phyloP scores from a whole-genome alignment of 2,113 vertebrate species.

The Loxodonta africana region DNA sequence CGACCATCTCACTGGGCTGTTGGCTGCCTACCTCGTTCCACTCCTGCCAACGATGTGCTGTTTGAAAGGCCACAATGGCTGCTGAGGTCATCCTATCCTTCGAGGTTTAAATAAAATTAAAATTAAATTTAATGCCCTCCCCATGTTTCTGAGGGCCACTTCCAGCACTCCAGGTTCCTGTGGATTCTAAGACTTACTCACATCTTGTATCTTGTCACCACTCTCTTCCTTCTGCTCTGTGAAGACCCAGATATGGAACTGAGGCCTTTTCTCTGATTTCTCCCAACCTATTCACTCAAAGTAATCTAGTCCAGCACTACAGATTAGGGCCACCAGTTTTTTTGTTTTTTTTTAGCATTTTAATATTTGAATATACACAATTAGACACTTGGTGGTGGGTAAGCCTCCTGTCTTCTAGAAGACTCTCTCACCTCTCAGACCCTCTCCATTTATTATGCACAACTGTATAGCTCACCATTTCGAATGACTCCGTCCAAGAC shows the following conservation, averaged over 20 bases:
- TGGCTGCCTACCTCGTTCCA: not conserved
- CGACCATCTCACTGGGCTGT: not conserved
- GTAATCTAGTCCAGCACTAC: not conserved
- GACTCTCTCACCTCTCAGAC: not conserved
- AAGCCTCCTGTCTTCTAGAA: not conserved
- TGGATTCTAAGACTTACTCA: not conserved
- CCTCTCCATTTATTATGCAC: not conserved
- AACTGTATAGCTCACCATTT: not conserved
- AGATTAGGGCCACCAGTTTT: not conserved
- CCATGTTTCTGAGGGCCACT: not conserved
- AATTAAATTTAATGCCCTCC: not conserved
- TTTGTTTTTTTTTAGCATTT: not conserved
- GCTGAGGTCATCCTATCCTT: not conserved
- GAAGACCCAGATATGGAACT: not conserved
- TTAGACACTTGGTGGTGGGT: not conserved
- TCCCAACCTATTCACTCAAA: not conserved
- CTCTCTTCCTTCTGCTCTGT: slow-evolving; percentile 25
- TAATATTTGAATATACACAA: not conserved
- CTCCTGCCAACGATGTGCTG: not conserved
- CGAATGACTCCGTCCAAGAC: not conserved
- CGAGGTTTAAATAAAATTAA: slow-evolving; percentile 29
- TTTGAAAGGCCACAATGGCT: slow-evolving; percentile 9
- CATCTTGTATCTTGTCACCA: not conserved
- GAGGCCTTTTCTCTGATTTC: not conserved
- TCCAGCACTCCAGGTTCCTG: not conserved